Base-by-base conservation (phyloP, 2,797 vertebrate genomes). In the Dermochelys coriacea region DNA sequence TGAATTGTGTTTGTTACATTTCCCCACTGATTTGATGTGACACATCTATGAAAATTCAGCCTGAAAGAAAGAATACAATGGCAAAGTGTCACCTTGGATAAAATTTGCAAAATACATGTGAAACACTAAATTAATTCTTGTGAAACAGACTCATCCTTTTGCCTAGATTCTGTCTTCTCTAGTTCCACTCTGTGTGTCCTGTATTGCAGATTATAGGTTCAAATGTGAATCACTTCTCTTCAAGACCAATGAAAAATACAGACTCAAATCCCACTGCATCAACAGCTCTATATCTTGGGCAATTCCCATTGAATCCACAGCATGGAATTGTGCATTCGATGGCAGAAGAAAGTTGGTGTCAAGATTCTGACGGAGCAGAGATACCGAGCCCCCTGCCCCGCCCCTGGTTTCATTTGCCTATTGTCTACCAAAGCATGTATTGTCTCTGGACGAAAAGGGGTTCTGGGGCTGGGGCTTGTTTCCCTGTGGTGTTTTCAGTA, bases 241-340 rank as follows among this genome's bases (percentile, higher is more conserved):
- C 47, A 74, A 14, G 10, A 12, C 49, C n/a, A 51, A 1, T 52
- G 3, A 31, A 74, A 52, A 47, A 75, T 75, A 52, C 51, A 47
- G 25, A 47, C 45, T 75, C 45, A 3, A 25, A 47, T 75, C 74
- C 27, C 7, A 45, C 23, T 47, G 45, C 25, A 47, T 47, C n/a
- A 68, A 64, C 64, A 68, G 18, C 19, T 68, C 64, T 68, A 29
- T 59, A n/a, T 21, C 61, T 64, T 61, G 61, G 15, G 34, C 18
- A 18, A 19, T 54, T 41, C 86, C 71, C 11, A 1, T 50, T 25
- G 82, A 11, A 84, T 61, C 27, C 0, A 1, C 0, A 0, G 21
- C 49, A 2, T 1, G 9, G 49, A n/a, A 47, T 0, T 1, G 47
- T 5, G 45, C 0, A 3, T 61, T 34, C 1, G 27, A 47, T 23